Evolutionary conservation across 2,113 vertebrate species (phyloP), one percentile per base, ranked within the genome.

Genomic region (Bubo scandiacus): DNA sequence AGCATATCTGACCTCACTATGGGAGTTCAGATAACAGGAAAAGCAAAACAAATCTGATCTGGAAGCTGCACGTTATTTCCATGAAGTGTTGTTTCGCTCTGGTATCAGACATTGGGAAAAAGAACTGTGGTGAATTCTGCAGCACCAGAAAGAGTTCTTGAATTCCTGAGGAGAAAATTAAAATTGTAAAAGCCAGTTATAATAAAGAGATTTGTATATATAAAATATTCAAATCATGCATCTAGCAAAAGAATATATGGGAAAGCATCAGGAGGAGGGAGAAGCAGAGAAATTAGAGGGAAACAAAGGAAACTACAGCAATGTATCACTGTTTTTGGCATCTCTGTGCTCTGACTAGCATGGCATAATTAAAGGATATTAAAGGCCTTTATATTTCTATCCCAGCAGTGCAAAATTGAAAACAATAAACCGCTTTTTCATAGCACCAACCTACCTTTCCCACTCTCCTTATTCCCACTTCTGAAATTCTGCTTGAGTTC

Each of bases 401-500:
- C 17, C 58, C n/a, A 73, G 58, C n/a, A 91, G 9, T 34, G 30
- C 12, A 74, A 86, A 90, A 66, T 5, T 80, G 71, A 82, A 94
- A 92, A 92, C 77, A 89, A 87, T 91, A 82, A 87, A 47, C 42
- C 45, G 54, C 45, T 92, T 93, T 88, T 93, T 86, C 88, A 61
- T 51, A 88, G 81, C 0, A 8, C 7, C 49, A 81, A 74, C 71
- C 59, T 84, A 63, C 32, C 27, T 93, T 94, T 74, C 43, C 70
- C 40, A 63, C 40, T 72, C 38, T 79, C 52, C 73, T 75, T 81
- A 73, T 81, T 86, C 38, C 47, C 61, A 84, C 14, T 42, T 86
- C 75, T 86, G 85, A 96, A 93, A 93, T 91, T 80, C 82, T 84
- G 85, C 59, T 71, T 67, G 47, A 89, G 82, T 96, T 96, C 92